phyloP scores from a whole-genome alignment of 2,797 vertebrate genomes.

The Morus bassanus region DNA sequence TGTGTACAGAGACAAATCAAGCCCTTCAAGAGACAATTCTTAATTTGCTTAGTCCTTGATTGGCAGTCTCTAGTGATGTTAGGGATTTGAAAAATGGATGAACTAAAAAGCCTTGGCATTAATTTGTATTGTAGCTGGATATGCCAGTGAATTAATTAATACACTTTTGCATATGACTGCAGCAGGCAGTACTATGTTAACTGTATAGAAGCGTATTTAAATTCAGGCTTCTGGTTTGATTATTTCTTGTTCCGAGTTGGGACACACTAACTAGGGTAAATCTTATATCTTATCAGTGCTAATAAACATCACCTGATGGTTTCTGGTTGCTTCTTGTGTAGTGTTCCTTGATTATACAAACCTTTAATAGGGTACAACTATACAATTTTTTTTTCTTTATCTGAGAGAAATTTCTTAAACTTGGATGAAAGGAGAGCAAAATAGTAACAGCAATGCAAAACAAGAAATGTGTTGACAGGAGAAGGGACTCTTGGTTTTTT shows the following conservation, averaged over 20 bases:
- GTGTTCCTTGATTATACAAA: background rate
- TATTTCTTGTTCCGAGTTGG: background rate
- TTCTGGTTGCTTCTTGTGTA: background rate
- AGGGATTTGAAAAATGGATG: background rate
- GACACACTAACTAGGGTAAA: background rate
- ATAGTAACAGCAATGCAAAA: background rate
- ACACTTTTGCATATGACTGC: background rate
- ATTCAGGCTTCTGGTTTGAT: background rate
- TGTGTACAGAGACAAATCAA: background rate
- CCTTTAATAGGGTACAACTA: background rate
- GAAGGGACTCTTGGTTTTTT: background rate
- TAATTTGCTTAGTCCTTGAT: background rate
- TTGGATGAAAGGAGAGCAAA: background rate
- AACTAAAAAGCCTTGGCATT: background rate
- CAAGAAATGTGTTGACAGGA: background rate
- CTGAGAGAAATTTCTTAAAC: background rate
- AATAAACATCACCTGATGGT: background rate
- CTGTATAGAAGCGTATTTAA: background rate
- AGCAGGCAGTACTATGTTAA: background rate
- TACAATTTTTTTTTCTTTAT: background rate
- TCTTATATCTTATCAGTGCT: background rate
- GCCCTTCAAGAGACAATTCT: background rate
- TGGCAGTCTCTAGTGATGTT: background rate
- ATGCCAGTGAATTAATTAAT: background rate
- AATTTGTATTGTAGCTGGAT: background rate